Conservation (phyloP, 2,888 invertebrate genomes). For the Drosophila atroscutellata region DNA sequence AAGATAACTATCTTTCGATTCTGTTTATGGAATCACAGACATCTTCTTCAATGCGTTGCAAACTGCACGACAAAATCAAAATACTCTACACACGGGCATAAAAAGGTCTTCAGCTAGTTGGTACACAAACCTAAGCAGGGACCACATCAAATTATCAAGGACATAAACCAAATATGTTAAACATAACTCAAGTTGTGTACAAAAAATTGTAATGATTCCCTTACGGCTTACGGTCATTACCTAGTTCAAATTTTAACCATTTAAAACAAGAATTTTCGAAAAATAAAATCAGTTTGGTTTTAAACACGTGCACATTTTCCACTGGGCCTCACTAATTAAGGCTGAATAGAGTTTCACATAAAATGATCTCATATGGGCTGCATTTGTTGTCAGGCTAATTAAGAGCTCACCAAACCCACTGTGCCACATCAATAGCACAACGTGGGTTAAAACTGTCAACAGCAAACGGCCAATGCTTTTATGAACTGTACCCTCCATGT, state of each 20-base stretch:
- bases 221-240: not conserved
- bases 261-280: not conserved
- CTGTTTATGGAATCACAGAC: not conserved
- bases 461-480: conserved; percentile 52
- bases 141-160: not conserved
- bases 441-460: conserved; percentile 57
- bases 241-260: not conserved
- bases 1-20: not conserved
- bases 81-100: accelerated
- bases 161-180: not conserved
- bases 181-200: not conserved
- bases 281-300: not conserved
- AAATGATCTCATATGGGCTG: conserved; percentile 1
- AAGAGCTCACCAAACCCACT: conserved; percentile 35
- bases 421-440: conserved; percentile 51
- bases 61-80: not conserved
- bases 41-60: not conserved
- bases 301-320: not conserved
- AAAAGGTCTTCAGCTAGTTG: not conserved
- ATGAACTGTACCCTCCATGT: conserved; percentile 25
- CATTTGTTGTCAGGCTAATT: conserved; percentile 19
- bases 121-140: not conserved
- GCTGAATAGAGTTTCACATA: not conserved
- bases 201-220: not conserved
- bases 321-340: not conserved